Percentiles rank a stretch among this genome's conserved stretches.
Evolutionary conservation across 2,797 vertebrate genomes (phyloP).

Genomic region (Acanthurus tractus): DNA sequence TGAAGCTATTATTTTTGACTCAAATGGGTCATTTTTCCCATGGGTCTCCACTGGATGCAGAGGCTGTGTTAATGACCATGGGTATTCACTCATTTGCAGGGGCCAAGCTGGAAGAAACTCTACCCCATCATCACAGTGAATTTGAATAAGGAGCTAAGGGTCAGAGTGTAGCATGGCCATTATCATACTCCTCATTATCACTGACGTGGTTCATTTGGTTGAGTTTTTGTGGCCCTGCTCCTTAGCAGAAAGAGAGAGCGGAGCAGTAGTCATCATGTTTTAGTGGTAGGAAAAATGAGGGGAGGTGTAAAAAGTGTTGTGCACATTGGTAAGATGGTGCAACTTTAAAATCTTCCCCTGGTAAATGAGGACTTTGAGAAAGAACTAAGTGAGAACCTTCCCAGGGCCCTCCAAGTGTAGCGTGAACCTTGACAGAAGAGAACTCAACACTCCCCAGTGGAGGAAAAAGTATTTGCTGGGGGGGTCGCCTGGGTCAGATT

Average conservation of each 20-base stretch:
- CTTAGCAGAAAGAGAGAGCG: slow-evolving; percentile 12
- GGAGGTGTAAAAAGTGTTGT: background rate
- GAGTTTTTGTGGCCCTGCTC: slow-evolving; percentile 36
- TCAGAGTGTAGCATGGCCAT: slow-evolving; percentile 64
- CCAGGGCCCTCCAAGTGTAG: background rate
- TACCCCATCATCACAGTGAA: slow-evolving; percentile 57
- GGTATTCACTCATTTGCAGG: slow-evolving; percentile 47
- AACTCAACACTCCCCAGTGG: slow-evolving; percentile 7
- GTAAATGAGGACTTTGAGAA: background rate
- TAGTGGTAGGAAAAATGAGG: background rate
- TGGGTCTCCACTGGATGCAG: slow-evolving; percentile 28
- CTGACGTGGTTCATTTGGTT: slow-evolving; percentile 42
- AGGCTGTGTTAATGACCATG: slow-evolving; percentile 47
- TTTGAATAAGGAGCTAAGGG: slow-evolving; percentile 64
- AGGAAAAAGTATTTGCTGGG: background rate
- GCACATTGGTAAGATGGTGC: background rate
- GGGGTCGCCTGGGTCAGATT: slow-evolving; percentile 57
- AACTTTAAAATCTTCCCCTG: background rate
- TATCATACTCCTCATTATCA: slow-evolving; percentile 68
- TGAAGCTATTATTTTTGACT: slow-evolving; percentile 53
- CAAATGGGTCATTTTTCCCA: slow-evolving; percentile 50
- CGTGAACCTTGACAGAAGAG: slow-evolving; percentile 13
- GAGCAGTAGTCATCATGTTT: background rate
- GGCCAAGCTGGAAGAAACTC: slow-evolving; percentile 44
- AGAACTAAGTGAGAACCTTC: slow-evolving; percentile 6